These are phyloP conservation scores for Drosophila basisetae DNA, from an alignment of 2,888 invertebrate genomes.

Conservation along the genomic window DNA sequence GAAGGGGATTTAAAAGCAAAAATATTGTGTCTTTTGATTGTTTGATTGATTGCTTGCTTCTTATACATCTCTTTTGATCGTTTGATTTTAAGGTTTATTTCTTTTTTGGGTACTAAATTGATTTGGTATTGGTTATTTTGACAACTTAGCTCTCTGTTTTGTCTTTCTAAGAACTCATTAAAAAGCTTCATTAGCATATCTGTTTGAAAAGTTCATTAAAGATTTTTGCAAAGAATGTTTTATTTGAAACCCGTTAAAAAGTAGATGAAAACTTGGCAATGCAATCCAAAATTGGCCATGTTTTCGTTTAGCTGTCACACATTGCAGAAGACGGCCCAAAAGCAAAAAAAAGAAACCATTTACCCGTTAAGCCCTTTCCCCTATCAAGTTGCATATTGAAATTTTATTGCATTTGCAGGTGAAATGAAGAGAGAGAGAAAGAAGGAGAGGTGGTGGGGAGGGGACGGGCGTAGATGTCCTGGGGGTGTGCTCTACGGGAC, in stretches of 20 bases:
- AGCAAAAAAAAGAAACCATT: constrained; percentile 26
- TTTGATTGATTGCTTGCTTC: background rate
- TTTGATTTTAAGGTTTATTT: background rate
- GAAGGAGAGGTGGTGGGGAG: background rate
- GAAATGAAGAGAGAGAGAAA: background rate
- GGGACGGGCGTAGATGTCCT: background rate
- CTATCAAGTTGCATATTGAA: constrained; percentile 70
- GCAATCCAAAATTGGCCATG: constrained; percentile 60
- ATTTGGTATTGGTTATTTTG: background rate
- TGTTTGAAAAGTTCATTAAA: background rate
- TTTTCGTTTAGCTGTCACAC: constrained; percentile 73
- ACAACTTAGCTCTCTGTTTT: background rate
- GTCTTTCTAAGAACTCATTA: background rate
- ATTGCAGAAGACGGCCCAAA: constrained; percentile 26
- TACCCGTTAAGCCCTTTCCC: constrained; percentile 34
- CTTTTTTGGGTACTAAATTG: background rate
- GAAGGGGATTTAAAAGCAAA: background rate
- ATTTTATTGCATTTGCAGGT: constrained; percentile 62
- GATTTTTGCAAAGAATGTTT: background rate
- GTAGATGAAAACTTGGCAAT: constrained; percentile 29
- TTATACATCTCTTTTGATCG: background rate
- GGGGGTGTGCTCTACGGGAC: constrained; percentile 11
- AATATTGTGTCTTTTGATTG: background rate
- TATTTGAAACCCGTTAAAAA: constrained; percentile 8
- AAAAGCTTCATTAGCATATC: background rate